phyloP scores from a whole-genome alignment of 2,113 vertebrate genomes.

The Neodon shergylaensis region DNA sequence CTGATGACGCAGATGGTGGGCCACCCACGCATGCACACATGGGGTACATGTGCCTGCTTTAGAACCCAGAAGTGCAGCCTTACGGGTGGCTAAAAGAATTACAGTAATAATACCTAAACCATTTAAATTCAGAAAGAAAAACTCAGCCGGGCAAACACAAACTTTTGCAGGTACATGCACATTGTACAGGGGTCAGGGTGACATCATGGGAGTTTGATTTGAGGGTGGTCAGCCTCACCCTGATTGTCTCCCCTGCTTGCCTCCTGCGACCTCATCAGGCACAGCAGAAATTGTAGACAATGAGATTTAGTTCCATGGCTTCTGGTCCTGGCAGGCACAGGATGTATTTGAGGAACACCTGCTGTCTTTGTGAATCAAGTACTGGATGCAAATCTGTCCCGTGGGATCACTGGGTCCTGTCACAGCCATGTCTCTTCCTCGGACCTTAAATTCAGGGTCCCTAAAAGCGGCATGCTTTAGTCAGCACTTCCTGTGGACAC shows the following conservation, averaged over 20 bases:
- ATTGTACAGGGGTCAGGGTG: neutral
- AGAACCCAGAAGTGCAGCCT: too few species aligned
- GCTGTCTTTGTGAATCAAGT: neutral
- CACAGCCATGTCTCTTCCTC: neutral
- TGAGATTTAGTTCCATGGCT: neutral
- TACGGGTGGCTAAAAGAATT: too few species aligned
- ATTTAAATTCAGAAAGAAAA: neutral
- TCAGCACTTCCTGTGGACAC: neutral
- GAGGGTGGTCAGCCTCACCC: neutral
- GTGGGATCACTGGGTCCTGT: neutral
- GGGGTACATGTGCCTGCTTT: too few species aligned
- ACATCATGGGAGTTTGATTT: neutral
- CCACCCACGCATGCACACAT: too few species aligned
- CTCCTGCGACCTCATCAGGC: neutral
- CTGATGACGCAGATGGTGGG: too few species aligned
- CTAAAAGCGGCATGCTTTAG: neutral
- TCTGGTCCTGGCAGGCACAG: neutral
- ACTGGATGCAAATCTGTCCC: neutral
- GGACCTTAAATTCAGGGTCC: neutral
- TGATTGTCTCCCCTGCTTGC: too few species aligned
- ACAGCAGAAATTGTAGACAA: neutral
- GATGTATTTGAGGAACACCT: neutral
- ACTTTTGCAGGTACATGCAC: neutral
- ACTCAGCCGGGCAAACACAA: neutral
- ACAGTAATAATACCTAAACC: neutral